Conservation (phyloP, 1,140 invertebrate species). For the Zaprionus kolodkinae region DNA sequence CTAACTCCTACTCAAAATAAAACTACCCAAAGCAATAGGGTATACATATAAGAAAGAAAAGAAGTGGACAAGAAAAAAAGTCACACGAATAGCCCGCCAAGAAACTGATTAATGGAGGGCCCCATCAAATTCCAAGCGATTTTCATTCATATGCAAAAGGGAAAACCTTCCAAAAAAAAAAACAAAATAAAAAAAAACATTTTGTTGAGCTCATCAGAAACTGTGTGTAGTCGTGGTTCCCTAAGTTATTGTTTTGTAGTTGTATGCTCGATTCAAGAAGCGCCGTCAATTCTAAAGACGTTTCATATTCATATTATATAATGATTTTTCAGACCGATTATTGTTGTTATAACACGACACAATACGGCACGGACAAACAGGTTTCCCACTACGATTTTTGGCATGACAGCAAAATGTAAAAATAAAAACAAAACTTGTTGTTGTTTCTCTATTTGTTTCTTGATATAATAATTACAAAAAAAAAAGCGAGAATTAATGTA, state of each 20-base stretch:
- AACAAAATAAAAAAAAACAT: constrained; percentile 41
- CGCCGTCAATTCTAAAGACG: constrained; percentile 38
- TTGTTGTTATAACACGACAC: constrained; percentile 24
- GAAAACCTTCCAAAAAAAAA: constrained; percentile 41
- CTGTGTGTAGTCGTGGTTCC: background rate
- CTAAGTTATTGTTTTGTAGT: constrained; percentile 18
- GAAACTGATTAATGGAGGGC: constrained; percentile 70
- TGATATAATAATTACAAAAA: constrained; percentile 12
- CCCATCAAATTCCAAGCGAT: constrained; percentile 44
- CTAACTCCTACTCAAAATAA: background rate
- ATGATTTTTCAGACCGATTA: constrained; percentile 40
- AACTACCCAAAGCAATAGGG: constrained; percentile 36
- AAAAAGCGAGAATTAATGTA: background rate
- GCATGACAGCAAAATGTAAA: constrained; percentile 31
- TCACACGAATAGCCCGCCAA: constrained; percentile 19
- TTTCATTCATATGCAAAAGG: constrained; percentile 77
- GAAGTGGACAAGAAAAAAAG: constrained; percentile 17
- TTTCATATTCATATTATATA: constrained; percentile 52
- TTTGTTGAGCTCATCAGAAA: constrained; percentile 76
- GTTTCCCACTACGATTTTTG: constrained; percentile 29
- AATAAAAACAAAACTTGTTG: constrained; percentile 38
- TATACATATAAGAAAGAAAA: constrained; percentile 29
- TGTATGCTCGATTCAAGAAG: constrained; percentile 18
- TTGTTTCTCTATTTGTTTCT: background rate
- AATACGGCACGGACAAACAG: constrained; percentile 14